These are phyloP conservation scores for Megaceryle maxima DNA, from an alignment of 2,113 vertebrate genomes.

Conservation along the genomic window DNA sequence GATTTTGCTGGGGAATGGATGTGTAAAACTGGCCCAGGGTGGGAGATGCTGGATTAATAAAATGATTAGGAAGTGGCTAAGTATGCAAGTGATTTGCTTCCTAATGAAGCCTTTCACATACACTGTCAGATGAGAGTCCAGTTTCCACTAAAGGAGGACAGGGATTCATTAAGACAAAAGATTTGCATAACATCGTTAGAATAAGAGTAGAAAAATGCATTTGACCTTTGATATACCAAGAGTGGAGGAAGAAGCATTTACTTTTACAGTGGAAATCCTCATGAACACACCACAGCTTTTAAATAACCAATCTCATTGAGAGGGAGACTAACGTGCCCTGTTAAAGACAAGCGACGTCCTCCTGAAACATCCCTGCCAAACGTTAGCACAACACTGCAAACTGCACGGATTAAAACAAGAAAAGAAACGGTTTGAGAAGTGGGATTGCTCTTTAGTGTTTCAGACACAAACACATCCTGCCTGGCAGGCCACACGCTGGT, in stretches of 20 bases:
- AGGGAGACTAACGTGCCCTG: neutral
- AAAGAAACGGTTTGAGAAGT: neutral
- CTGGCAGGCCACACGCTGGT: neutral
- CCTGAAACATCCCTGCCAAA: neutral
- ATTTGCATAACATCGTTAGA: neutral
- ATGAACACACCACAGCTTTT: neutral
- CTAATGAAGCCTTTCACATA: neutral
- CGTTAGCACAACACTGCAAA: neutral
- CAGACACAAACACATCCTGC: neutral
- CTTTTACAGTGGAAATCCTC: neutral
- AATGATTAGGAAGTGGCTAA: neutral
- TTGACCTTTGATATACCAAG: neutral
- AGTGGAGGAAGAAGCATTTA: neutral
- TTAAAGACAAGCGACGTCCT: neutral
- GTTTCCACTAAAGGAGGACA: neutral
- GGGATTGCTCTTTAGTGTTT: neutral
- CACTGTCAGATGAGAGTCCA: neutral
- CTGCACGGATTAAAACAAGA: neutral
- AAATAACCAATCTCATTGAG: neutral
- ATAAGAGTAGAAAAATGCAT: neutral
- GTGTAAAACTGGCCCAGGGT: neutral
- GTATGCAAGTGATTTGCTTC: neutral
- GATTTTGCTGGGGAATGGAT: neutral
- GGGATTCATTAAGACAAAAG: neutral
- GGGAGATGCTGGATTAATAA: neutral